Base-by-base conservation (phyloP, 1,140 invertebrate species). In the Bombus fervidus region DNA sequence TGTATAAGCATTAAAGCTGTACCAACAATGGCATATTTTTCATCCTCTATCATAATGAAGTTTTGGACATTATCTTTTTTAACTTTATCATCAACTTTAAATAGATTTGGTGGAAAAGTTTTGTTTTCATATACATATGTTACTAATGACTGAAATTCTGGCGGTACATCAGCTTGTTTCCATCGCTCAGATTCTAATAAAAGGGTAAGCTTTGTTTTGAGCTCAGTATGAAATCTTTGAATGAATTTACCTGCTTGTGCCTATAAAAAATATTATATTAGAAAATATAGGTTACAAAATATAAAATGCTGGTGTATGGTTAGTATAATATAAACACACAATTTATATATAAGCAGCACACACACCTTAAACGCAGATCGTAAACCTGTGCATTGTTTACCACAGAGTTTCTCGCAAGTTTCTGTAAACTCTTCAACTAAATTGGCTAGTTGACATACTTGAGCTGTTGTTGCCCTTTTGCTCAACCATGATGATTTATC, bases 161-260 rank as follows among this genome's bases (percentile, higher is more conserved):
- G 94, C 1, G 98, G 97, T 69, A 99, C 98, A 90, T 99, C 98
- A n/a, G 98, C 98, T 90, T 97, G 97, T 93, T 98, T 98, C 99
- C 99, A 99, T 76, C 97, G 96, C 95, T 99, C 99, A 89, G 97
- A 97, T 92, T 99, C 99, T 62, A 99, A 95, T 62, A 99, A 96
- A 83, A 97, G 91, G 86, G 97, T 97, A 39, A 99, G 95, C 94
- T 99, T 99, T 39, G 96, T 97, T 94, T 98, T 98, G 69, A 98
- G 95, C 92, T 99, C 98, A 73, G 97, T 96, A 94, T 99, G 99
- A 94, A 99, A 99, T 91, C 97, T 96, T 90, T 98, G 97, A 68
- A 99, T 97, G 96, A 99, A 99, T 93, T 97, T 97, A 91, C 97
- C 98, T 8, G 98, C 98, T 96, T 98, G 97, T 88, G 95, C 96